Base-by-base conservation (phyloP, 2,113 vertebrate genomes). In the Loxodonta africana region DNA sequence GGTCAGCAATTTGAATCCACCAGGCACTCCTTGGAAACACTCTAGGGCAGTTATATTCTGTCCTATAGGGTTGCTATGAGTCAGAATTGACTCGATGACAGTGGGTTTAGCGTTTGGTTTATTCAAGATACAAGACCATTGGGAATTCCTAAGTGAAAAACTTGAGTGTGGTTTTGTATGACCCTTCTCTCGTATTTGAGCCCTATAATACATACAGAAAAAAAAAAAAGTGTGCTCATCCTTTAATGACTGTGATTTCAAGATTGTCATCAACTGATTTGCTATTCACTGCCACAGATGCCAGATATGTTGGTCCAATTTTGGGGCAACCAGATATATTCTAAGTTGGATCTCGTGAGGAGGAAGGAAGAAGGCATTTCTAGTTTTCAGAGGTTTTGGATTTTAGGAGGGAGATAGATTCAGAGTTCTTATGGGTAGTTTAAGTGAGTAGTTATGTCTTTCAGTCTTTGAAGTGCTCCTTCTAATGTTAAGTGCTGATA, bases 391-490 rank as follows among this genome's bases (percentile, higher is more conserved):
- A 67, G 57, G 71, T 71, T 90, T 1, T 74, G 17, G 33, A 80
- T 69, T 73, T 80, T 80, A 80, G 92, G 51, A 93, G 37, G 25
- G n/a, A 96, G 82, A 20, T 62, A 17, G 65, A 90, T 84, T 93
- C 30, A 85, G 21, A 82, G 21, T 60, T 67, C 30, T 41, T 65
- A 41, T 23, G 51, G 33, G 8, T 2, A 67, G 23, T 74, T 30
- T 48, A 3, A 88, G n/a, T 74, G 74, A 74, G 14, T 26, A 26
- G 21, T 33, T 69, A 20, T 5, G 30, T 33, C 28, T 41, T 76
- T 89, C 63, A 62, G 69, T 18, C 18, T 74, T 18, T 73, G 37
- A 86, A 82, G 46, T 76, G 37, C 23, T 91, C 76, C 17, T 73
- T 20, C 7, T 62, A 20, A 21, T 73, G 69, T 73, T 37, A n/a